phyloP scores from a whole-genome alignment of 2,797 vertebrate genomes.

The Morelia viridis region DNA sequence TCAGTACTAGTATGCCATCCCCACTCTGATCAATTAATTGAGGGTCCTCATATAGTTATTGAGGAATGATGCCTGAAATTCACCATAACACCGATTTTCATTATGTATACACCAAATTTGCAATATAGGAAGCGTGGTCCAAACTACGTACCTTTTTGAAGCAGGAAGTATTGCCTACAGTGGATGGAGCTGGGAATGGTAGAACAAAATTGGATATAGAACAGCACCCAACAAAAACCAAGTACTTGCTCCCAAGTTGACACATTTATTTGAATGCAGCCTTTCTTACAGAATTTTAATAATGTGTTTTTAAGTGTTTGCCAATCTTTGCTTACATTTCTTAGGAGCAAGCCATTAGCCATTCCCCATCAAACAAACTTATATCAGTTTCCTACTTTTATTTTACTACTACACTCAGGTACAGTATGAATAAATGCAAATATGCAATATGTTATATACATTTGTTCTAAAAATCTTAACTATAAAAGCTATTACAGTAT shows the following conservation, averaged over 20 bases:
- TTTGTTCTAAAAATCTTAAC: no score
- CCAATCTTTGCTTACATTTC: neutral
- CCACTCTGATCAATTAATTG: neutral
- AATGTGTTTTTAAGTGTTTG: neutral
- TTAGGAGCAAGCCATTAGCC: neutral
- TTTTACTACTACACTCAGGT: neutral
- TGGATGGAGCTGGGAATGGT: neutral
- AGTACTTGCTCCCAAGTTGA: neutral
- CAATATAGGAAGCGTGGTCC: neutral
- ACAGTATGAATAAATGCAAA: neutral
- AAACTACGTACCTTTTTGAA: neutral
- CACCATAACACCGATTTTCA: neutral
- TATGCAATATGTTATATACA: no score
- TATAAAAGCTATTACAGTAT: no score
- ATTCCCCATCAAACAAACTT: neutral
- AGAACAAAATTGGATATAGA: neutral
- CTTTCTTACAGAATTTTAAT: neutral
- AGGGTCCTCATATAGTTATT: neutral
- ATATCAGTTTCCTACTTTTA: neutral
- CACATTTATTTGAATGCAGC: neutral
- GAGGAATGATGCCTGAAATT: neutral
- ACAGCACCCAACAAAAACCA: neutral
- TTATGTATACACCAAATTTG: neutral
- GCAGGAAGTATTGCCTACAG: neutral
- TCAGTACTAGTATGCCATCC: neutral